Percentiles rank a stretch among this genome's conserved stretches.
phyloP scores from a whole-genome alignment of 35 echinoderm and acorn worm genomes.

The Ophioderma brevispina region DNA sequence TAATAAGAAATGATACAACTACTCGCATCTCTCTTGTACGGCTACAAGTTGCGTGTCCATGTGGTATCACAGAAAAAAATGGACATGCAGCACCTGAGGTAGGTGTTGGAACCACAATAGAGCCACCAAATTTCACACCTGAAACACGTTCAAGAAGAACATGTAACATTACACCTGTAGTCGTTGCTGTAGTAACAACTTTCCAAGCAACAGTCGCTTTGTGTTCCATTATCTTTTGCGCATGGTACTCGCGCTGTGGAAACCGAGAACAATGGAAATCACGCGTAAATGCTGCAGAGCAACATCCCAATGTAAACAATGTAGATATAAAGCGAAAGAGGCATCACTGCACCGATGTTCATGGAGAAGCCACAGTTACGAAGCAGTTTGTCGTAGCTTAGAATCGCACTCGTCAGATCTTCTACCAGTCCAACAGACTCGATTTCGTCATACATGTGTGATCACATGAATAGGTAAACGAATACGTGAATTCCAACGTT shows the following conservation, averaged over 20 bases:
- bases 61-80: not conserved
- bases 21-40: constrained; percentile 8
- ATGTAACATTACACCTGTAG: constrained; percentile 23
- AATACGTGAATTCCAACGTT: not conserved
- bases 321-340: not conserved
- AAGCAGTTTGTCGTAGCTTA: not conserved
- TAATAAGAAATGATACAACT: constrained; percentile 1
- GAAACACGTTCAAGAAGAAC: not conserved
- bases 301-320: not conserved
- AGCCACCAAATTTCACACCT: not conserved
- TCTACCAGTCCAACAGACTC: not conserved
- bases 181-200: constrained; percentile 29
- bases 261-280: constrained; percentile 1
- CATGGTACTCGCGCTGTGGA: constrained; percentile 28
- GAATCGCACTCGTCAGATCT: not conserved
- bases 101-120: not conserved
- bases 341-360: not conserved
- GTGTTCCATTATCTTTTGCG: constrained; percentile 22
- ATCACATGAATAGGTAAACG: not conserved
- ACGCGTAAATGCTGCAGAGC: constrained; percentile 15
- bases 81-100: not conserved
- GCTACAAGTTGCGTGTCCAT: constrained; percentile 17
- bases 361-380: not conserved
- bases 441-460: not conserved
- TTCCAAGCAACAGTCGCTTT: constrained; percentile 24